phyloP scores from a whole-genome alignment of 2,888 invertebrate species.

The Sericinus montela region DNA sequence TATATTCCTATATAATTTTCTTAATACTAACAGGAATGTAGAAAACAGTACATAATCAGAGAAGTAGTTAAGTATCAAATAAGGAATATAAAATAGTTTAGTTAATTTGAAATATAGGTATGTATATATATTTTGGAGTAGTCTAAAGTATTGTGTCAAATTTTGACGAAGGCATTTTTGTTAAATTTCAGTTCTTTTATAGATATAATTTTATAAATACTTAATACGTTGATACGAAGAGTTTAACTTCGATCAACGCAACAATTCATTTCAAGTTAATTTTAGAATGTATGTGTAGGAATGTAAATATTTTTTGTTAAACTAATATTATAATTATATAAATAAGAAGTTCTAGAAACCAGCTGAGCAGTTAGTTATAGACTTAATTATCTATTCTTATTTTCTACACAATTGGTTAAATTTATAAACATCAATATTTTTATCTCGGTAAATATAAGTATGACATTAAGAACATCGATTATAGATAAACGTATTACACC shows the following conservation, averaged over 20 bases:
- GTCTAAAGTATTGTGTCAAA: conserved; percentile 21
- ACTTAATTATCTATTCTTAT: neutral
- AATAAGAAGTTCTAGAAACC: neutral
- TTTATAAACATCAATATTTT: neutral
- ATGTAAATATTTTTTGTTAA: neutral
- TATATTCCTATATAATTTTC: neutral
- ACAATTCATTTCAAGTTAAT: neutral
- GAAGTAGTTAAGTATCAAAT: conserved; percentile 14
- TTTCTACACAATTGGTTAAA: conserved; percentile 3
- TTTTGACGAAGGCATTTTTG: conserved; percentile 23
- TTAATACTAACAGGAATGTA: neutral
- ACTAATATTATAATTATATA: neutral
- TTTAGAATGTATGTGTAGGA: too few relatives aligned
- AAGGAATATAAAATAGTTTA: conserved; percentile 14
- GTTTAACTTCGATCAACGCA: too few relatives aligned
- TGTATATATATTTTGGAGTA: conserved; percentile 3
- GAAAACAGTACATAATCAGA: conserved; percentile 7
- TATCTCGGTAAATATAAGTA: neutral
- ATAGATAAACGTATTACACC: too few relatives aligned
- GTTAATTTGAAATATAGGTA: conserved; percentile 4
- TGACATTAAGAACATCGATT: neutral
- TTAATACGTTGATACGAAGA: too few relatives aligned
- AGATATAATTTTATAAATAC: too few relatives aligned
- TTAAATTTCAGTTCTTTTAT: conserved; percentile 16
- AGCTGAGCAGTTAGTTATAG: neutral